These are phyloP conservation scores for Agriopis marginaria DNA, from an alignment of 2,888 invertebrate genomes.

Conservation along the genomic window DNA sequence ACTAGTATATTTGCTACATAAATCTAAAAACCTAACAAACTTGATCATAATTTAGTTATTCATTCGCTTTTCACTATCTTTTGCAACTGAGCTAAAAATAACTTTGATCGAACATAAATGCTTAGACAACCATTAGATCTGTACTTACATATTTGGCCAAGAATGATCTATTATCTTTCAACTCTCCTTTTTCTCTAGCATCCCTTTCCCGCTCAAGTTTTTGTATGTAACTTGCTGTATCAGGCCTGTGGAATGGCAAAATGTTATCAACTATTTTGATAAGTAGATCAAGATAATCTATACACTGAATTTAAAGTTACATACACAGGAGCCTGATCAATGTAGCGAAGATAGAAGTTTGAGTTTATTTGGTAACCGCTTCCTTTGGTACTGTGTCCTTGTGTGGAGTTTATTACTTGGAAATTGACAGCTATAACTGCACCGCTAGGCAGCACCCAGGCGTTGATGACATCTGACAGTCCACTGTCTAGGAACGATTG, in stretches of 20 bases:
- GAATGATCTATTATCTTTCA: conserved; percentile 97
- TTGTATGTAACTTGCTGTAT: conserved; percentile 97
- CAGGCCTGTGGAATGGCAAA: conserved; percentile 88
- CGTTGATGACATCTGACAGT: conserved; percentile 91
- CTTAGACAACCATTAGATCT: not conserved
- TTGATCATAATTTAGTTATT: too few species aligned
- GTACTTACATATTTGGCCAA: conserved; percentile 98
- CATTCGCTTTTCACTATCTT: not conserved
- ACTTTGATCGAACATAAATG: not conserved
- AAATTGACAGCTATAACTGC: conserved; percentile 91
- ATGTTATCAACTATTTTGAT: not conserved
- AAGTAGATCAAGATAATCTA: too few species aligned
- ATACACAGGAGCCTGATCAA: conserved; percentile 92
- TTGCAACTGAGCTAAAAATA: not conserved
- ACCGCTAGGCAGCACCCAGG: conserved; percentile 93
- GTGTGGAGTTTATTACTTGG: conserved; percentile 72
- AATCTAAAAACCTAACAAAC: too few species aligned
- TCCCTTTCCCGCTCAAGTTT: conserved; percentile 96
- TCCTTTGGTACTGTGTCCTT: conserved; percentile 45
- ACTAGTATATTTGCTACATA: too few species aligned
- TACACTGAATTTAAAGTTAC: conserved; percentile 42
- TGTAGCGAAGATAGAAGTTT: conserved; percentile 91
- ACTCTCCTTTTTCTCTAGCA: conserved; percentile 94
- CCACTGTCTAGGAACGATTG: conserved; percentile 91
- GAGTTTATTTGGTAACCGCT: conserved; percentile 88